These are phyloP conservation scores for Cyprichromis sp. DNA, from an alignment of 2,113 vertebrate genomes.

Conservation along the genomic window DNA sequence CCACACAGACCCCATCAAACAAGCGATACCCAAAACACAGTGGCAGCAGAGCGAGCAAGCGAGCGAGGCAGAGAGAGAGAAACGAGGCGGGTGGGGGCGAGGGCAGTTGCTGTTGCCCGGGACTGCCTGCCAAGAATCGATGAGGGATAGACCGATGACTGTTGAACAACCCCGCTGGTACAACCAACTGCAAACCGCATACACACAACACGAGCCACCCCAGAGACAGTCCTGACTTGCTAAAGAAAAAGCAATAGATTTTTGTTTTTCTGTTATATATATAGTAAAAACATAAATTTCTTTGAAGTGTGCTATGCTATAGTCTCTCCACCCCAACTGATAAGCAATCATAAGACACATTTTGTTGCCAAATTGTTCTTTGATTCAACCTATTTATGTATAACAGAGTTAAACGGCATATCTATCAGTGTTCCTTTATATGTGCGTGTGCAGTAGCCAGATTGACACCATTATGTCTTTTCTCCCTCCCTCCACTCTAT, in stretches of 20 bases:
- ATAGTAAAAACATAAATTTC: not conserved
- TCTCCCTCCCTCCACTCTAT: conserved; percentile 39
- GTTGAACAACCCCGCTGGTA: conserved; percentile 14
- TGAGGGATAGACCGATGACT: conserved; percentile 18
- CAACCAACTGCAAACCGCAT: conserved; percentile 1
- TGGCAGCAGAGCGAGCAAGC: not conserved
- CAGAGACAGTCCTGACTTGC: not conserved
- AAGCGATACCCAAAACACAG: conserved; percentile 17
- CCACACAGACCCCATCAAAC: conserved; percentile 10
- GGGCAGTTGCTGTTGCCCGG: conserved; percentile 11
- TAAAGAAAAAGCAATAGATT: not conserved
- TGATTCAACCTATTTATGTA: not conserved
- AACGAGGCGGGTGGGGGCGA: not conserved
- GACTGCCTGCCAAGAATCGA: conserved; percentile 40
- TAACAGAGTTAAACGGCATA: not conserved
- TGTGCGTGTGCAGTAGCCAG: not conserved
- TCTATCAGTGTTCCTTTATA: not conserved
- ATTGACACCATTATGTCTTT: conserved; percentile 59
- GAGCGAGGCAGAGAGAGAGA: not conserved
- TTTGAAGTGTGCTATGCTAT: not conserved
- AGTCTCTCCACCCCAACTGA: not conserved
- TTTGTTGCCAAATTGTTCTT: not conserved
- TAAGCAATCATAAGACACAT: not conserved
- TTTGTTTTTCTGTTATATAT: not conserved
- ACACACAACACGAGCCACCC: not conserved